Percentiles rank a stretch among this genome's conserved stretches.
phyloP scores from a whole-genome alignment of 2,797 vertebrate species.

The Tolypeutes matacus region DNA sequence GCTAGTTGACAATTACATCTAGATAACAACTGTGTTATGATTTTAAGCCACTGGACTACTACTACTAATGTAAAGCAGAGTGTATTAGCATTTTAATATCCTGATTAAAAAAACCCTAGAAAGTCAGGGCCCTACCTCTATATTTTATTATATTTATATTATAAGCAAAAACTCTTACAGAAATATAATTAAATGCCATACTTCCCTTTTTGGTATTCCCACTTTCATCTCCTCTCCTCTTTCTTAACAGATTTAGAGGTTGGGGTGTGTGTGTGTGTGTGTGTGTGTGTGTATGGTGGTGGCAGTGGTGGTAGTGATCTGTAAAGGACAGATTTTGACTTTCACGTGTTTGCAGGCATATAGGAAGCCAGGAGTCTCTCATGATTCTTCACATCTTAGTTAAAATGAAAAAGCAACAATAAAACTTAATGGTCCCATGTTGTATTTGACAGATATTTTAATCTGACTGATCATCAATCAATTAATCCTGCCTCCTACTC shows the following conservation, averaged over 20 bases:
- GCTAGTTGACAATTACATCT: neutral
- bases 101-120: neutral
- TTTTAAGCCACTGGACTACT: neutral
- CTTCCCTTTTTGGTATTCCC: neutral
- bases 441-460: slow-evolving; percentile 1
- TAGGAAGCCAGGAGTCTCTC: neutral
- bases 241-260: neutral
- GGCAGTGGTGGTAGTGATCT: neutral
- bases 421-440: neutral
- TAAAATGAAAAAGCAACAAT: neutral
- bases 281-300: neutral
- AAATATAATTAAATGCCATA: neutral
- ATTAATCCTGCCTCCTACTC: neutral
- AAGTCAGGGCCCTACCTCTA: neutral
- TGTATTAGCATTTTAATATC: neutral
- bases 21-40: neutral
- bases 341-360: neutral
- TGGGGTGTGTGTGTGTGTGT: too few relatives aligned
- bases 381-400: neutral
- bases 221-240: neutral
- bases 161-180: slow-evolving; percentile 8
- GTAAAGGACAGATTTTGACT: neutral
- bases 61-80: neutral
- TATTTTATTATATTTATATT: neutral
- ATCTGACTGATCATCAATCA: neutral